These are phyloP conservation scores for Sarcoramphus papa DNA, from an alignment of 2,797 vertebrate genomes.

Conservation along the genomic window DNA sequence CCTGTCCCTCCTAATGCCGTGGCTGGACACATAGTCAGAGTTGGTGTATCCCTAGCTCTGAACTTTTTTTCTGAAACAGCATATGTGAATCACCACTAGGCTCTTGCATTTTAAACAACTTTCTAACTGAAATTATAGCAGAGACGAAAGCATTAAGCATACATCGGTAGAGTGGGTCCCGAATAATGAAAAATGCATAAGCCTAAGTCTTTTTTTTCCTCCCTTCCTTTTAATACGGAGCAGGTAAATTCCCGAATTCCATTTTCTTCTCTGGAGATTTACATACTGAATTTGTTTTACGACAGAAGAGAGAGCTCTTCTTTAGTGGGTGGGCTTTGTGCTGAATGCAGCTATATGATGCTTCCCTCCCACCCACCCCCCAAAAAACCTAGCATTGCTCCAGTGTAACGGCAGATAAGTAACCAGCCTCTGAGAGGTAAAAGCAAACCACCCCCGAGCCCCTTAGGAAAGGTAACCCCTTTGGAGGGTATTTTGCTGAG, in stretches of 20 bases:
- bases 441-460: conserved; percentile 71
- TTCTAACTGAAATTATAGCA: background rate
- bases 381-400: conserved; percentile 73
- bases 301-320: background rate
- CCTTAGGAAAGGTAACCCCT: conserved; percentile 62
- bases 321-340: conserved; percentile 19
- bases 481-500: conserved; percentile 69
- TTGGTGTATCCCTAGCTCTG: background rate
- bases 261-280: background rate
- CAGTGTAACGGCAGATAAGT: conserved; percentile 63
- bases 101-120: background rate
- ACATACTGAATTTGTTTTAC: background rate
- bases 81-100: accelerated
- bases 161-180: background rate
- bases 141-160: background rate
- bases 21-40: background rate
- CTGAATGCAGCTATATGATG: conserved; percentile 71
- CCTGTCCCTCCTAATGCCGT: background rate
- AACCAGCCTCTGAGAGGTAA: conserved; percentile 64
- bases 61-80: background rate
- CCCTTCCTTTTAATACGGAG: conserved; percentile 12
- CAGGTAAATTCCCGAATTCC: conserved; percentile 24
- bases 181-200: background rate
- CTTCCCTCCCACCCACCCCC: conserved; percentile 53
- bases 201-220: background rate